phyloP scores from a whole-genome alignment of 2,888 invertebrate species.

The Bugulina stolonifera region DNA sequence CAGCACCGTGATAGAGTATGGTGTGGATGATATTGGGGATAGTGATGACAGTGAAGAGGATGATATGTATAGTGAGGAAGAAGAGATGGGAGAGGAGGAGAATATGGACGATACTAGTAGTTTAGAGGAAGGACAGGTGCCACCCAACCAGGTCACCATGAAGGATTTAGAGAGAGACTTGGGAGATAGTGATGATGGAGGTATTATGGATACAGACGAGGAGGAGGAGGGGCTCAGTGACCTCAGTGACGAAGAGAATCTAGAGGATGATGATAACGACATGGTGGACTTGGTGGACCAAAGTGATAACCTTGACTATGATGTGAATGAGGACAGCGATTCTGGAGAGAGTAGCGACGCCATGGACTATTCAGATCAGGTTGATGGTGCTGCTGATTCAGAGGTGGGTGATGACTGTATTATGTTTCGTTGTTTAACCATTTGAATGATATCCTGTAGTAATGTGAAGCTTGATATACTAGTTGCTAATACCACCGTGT shows the following conservation, averaged over 20 bases:
- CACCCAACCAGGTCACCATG: too few species aligned
- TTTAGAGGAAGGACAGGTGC: not conserved
- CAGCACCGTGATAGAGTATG: too few species aligned
- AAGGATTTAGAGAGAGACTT: not conserved
- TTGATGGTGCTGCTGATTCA: constrained; percentile 11
- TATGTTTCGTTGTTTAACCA: too few species aligned
- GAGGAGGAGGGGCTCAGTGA: not conserved
- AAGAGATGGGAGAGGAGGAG: not conserved
- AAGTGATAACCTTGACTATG: too few species aligned
- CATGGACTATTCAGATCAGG: not conserved
- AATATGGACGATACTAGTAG: not conserved
- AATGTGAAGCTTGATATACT: too few species aligned
- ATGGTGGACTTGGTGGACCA: too few species aligned
- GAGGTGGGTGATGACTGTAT: too few species aligned
- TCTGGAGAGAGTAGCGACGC: not conserved
- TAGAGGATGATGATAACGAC: not conserved
- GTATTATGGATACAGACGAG: constrained; percentile 14
- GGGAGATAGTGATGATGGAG: constrained; percentile 15
- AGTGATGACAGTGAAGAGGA: not conserved
- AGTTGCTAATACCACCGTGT: too few species aligned
- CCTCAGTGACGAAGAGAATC: not conserved
- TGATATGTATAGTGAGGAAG: not conserved
- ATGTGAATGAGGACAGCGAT: not conserved
- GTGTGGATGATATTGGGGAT: not conserved
- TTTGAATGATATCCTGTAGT: too few species aligned